Evolutionary conservation across 2,113 vertebrate species (phyloP), one percentile per base, ranked within the genome.

Genomic region (Macaca mulatta): DNA sequence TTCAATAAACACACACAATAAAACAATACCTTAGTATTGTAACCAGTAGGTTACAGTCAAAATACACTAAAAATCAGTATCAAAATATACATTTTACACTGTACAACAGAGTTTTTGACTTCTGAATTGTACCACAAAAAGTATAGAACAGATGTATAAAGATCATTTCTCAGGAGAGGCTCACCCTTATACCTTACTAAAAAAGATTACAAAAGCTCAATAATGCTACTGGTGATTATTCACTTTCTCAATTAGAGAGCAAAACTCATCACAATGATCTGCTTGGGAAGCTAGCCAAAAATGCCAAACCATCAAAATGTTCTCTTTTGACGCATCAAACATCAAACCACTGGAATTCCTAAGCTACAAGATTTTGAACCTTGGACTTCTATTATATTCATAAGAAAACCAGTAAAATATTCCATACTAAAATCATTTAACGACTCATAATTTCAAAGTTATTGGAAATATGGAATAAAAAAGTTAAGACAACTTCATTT

Each of bases 401-500:
- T 87, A 89, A 80, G 22, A 69, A 8, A 92, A 92, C 2, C 22
- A 86, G 72, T 79, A 67, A 94, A 94, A 78, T 75, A 95, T 35
- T 59, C 35, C 50, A 9, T 55, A 96, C 61, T 22, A 92, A 90
- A 59, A 61, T 35, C 94, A 87, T 87, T 92, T 67, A 88, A 50
- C 0, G 90, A 90, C 38, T 75, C n/a, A n/a, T 2, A 1, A 97
- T 43, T 97, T 93, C 32, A 89, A 89, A 89, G 38, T 87, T 87
- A 90, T 18, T 64, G 10, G 32, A 93, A 96, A 83, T 64, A 61
- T 23, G 20, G 78, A 92, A 92, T 93, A 16, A 89, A 57, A 97
- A 93, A 72, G 75, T 77, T 67, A 25, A 97, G 50, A 85, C 17
- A 95, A 77, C 13, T 87, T 52, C 27, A 13, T 64, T 32, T 64